A percentile compares a stretch with the other conserved stretches of the same genome.
These are phyloP conservation scores for Drosophila ficusphila DNA, from an alignment of 1,140 invertebrate species.

Conservation along the genomic window DNA sequence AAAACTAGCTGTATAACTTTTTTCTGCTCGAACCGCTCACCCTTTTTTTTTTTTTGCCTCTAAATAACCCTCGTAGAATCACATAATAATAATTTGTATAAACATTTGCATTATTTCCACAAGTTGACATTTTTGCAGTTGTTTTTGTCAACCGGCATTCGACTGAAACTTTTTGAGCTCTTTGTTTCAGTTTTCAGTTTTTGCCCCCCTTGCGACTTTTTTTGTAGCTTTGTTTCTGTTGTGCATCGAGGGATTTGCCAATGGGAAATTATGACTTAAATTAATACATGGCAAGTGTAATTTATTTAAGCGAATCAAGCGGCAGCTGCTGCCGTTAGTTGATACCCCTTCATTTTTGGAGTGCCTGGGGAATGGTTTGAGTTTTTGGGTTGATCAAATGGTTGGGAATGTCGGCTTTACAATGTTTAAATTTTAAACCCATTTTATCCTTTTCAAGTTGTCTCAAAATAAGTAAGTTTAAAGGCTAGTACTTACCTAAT, in stretches of 20 bases:
- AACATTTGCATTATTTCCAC: constrained; percentile 72
- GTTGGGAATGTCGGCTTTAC: not conserved
- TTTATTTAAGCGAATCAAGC: constrained; percentile 38
- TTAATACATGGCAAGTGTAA: constrained; percentile 62
- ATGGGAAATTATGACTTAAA: constrained; percentile 67
- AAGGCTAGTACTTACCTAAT: no score
- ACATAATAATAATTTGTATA: constrained; percentile 77
- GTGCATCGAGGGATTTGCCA: constrained; percentile 55
- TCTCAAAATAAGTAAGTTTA: no score
- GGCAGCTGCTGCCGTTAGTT: constrained; percentile 14
- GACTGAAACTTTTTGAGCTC: constrained; percentile 34
- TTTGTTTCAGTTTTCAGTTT: constrained; percentile 33
- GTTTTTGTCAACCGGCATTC: constrained; percentile 5
- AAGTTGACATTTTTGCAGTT: constrained; percentile 42
- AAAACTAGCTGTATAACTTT: constrained; percentile 41
- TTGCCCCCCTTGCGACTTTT: no score
- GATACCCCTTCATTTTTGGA: constrained; percentile 7
- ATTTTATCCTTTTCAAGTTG: not conserved
- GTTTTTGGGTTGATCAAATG: not conserved
- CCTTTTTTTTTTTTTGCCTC: not conserved
- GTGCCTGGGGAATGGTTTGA: no score
- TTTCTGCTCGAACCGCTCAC: not conserved
- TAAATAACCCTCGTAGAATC: constrained; percentile 43
- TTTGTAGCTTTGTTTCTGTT: constrained; percentile 10
- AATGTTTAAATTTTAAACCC: not conserved